A percentile compares a stretch with the other conserved stretches of the same genome.
Evolutionary conservation across 64 coral and sea anemone genomes (phyloP).

Genomic region (Astreopora myriophthalma): DNA sequence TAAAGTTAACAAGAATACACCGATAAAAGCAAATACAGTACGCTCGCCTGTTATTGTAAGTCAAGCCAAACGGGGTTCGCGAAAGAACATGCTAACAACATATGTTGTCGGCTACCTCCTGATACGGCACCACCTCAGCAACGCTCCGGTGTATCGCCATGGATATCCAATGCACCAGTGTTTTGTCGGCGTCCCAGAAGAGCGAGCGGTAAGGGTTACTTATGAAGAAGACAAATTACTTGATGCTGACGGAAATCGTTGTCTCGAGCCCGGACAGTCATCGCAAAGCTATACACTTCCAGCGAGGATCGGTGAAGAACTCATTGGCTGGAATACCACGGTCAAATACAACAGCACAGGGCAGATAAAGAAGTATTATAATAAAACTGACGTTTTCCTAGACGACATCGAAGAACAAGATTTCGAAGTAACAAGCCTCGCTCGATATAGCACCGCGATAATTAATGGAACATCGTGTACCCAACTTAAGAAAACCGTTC

Average conservation of each 20-base stretch:
- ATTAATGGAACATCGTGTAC: neutral
- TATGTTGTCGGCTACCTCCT: neutral
- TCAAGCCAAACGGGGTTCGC: neutral
- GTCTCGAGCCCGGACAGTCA: neutral
- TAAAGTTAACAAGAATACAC: neutral
- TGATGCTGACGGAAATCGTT: neutral
- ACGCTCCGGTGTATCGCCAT: neutral
- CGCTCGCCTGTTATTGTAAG: neutral
- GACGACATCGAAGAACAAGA: neutral
- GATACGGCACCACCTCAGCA: neutral
- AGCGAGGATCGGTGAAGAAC: neutral
- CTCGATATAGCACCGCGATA: neutral
- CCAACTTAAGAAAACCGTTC: neutral
- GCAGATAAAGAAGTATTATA: neutral
- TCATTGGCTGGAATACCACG: neutral
- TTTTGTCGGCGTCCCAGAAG: neutral
- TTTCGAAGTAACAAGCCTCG: conserved; percentile 4
- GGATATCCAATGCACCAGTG: neutral
- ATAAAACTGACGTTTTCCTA: neutral
- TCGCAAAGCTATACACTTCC: neutral
- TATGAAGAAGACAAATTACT: neutral
- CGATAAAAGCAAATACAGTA: neutral
- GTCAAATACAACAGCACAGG: neutral
- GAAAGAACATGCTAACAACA: neutral
- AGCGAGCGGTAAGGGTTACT: neutral